Evolutionary conservation across 2,113 vertebrate genomes (phyloP), one percentile per base, ranked within the genome.

Genomic region (Microtus oregoni): DNA sequence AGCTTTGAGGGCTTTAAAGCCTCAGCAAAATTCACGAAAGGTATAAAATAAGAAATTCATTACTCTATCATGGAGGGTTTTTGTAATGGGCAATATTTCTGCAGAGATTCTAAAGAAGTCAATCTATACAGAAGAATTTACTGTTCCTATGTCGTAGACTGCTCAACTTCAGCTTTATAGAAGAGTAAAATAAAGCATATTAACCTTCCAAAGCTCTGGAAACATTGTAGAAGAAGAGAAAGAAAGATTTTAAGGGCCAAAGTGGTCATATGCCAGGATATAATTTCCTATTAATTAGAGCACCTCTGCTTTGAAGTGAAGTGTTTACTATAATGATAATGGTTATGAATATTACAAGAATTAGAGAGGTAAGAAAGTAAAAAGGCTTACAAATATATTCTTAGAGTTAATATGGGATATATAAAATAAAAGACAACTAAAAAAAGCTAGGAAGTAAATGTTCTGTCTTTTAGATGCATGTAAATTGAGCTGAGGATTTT

Each of bases 241-340:
- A 65, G 24, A 44, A 68, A 67, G 0, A 68, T 12, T 67, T 35
- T 50, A 50, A 19, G 15, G 35, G 9, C 7, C 41, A 50, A 67
- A 86, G 15, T 1, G 4, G 41, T 47, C 1, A 17, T 5, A 30
- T 30, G 20, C 2, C 2, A 13, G 15, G 6, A 15, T 28, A 11
- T 32, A 20, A 50, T 50, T 68, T 50, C 17, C 2, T 24, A 20
- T 35, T 28, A 68, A 70, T 35, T 70, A 17, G 22, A 32, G 41
- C 1, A 47, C 5, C 10, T 86, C 5, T 1, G 30, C 19, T 22
- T 20, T 44, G 9, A 50, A 68, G 17, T 47, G 19, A 86, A 50
- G 10, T 7, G 58, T 44, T 65, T 19, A 30, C 19, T 44, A 61
- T 1, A 63, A 26, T 55, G 8, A 85, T 10, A 55, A 65, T 10